These are phyloP conservation scores for Halichondria panicea DNA, from an alignment of 37 sponge, comb jelly and placozoan species.

Conservation along the genomic window DNA sequence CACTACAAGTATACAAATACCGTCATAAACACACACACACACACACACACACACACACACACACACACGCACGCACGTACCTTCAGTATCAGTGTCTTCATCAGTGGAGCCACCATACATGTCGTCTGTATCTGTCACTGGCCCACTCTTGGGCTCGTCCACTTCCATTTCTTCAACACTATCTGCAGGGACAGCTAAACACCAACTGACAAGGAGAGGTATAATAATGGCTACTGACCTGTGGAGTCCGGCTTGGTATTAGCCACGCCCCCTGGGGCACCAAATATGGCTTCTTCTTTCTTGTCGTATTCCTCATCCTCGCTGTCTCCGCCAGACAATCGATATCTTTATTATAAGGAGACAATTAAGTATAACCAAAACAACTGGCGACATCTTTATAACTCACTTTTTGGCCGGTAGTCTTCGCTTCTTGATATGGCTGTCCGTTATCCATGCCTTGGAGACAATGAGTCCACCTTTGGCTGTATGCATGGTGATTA, in stretches of 20 bases:
- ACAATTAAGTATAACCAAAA: not conserved
- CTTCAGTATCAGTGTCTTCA: conserved; percentile 47
- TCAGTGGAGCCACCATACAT: conserved; percentile 80
- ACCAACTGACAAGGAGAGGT: not conserved
- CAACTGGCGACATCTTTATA: not conserved
- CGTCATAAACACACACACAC: too few relatives aligned
- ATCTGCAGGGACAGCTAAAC: not conserved
- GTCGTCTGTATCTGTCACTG: conserved; percentile 42
- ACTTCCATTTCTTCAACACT: not conserved
- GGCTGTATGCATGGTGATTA: conserved; percentile 10
- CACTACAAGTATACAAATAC: too few relatives aligned
- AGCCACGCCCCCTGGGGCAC: not conserved
- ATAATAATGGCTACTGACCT: not conserved
- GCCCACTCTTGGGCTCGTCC: not conserved
- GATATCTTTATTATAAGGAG: conserved; percentile 28
- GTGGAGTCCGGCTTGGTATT: not conserved
- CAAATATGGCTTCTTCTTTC: conserved; percentile 37
- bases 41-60: conserved; percentile 16
- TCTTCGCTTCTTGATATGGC: conserved; percentile 38
- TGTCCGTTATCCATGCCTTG: conserved; percentile 81
- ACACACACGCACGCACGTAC: conserved; percentile 17
- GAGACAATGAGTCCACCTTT: conserved; percentile 61
- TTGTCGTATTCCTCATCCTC: conserved; percentile 53
- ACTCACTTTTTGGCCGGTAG: conserved; percentile 63
- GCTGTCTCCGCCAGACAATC: conserved; percentile 16